Evolutionary conservation across 1,140 invertebrate genomes (phyloP).

Genomic region (Drosophila erecta): DNA sequence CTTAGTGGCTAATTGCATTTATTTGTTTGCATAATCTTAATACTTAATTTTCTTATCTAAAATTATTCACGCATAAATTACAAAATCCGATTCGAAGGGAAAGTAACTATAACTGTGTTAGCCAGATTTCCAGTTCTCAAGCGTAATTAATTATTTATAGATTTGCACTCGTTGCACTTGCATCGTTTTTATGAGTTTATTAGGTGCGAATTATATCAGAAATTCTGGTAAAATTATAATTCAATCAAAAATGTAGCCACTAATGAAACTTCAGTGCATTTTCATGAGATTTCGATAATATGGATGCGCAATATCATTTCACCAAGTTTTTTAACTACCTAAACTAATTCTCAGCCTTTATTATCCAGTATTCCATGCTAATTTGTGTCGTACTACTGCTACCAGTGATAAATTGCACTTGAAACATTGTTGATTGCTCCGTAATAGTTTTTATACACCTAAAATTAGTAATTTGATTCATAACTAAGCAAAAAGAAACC

Average conservation of each 20-base stretch:
- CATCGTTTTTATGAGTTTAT: constrained; percentile 48
- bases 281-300: constrained; percentile 2
- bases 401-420: constrained; percentile 4
- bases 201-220: constrained; percentile 50
- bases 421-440: neutral
- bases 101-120: constrained; percentile 32
- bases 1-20: constrained; percentile 31
- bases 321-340: constrained; percentile 4
- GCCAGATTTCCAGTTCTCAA: constrained; percentile 45
- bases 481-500: constrained; percentile 1
- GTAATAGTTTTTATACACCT: constrained; percentile 1
- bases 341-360: constrained; percentile 29
- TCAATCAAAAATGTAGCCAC: constrained; percentile 18
- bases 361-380: constrained; percentile 11
- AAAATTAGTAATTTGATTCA: constrained; percentile 14
- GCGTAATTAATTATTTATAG: constrained; percentile 65
- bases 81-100: constrained; percentile 29
- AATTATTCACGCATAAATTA: constrained; percentile 65
- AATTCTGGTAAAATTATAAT: constrained; percentile 30
- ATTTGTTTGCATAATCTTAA: constrained; percentile 29
- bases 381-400: constrained; percentile 6
- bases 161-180: constrained; percentile 31
- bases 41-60: constrained; percentile 57
- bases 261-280: constrained; percentile 1
- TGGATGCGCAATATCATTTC: constrained; percentile 26